Conservation (phyloP, 2,797 vertebrate genomes). For the Eptatretus atami region DNA sequence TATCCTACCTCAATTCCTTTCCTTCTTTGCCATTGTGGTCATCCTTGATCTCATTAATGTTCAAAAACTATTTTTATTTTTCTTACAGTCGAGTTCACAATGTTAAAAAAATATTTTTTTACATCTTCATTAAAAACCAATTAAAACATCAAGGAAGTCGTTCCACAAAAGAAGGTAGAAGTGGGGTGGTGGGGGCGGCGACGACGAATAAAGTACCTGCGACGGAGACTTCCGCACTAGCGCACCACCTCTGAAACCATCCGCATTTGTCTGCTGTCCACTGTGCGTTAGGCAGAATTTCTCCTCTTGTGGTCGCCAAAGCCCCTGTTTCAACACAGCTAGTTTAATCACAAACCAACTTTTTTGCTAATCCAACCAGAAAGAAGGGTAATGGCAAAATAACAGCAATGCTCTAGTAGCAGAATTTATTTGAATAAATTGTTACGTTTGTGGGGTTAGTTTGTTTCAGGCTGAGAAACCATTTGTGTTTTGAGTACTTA, state of each 20-base stretch:
- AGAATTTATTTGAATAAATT: conserved; percentile 10
- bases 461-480: conserved; percentile 89
- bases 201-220: conserved; percentile 18
- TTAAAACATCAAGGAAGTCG: too few relatives aligned
- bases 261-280: neutral
- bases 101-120: too few relatives aligned
- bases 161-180: too few relatives aligned
- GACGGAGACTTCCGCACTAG: neutral
- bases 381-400: too few relatives aligned
- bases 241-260: conserved; percentile 3
- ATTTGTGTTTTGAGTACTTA: too few relatives aligned
- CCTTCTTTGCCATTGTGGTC: too few relatives aligned
- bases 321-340: neutral
- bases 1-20: too few relatives aligned
- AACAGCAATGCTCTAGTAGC: conserved; percentile 18
- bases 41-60: too few relatives aligned
- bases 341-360: neutral
- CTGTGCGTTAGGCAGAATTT: neutral
- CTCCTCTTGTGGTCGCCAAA: neutral
- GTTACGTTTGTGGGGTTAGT: conserved; percentile 77
- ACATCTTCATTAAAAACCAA: too few relatives aligned
- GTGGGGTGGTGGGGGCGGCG: neutral
- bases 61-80: too few relatives aligned
- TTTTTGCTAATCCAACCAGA: neutral
- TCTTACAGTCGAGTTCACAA: too few relatives aligned